These are phyloP conservation scores for Prenolepis imparis DNA, from an alignment of 2,888 invertebrate species.

Conservation along the genomic window DNA sequence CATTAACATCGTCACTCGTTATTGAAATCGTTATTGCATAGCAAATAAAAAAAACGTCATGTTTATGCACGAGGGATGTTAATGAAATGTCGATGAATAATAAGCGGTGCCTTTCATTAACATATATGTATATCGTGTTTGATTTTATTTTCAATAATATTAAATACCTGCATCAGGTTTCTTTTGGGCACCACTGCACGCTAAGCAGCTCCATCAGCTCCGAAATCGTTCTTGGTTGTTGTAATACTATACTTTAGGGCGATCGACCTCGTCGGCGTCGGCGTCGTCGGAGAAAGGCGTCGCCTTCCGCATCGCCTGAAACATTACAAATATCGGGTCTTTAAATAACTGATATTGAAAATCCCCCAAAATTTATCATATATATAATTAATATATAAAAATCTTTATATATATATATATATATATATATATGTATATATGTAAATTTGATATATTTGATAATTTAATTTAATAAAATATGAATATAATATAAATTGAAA, in stretches of 20 bases:
- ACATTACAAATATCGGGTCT: background rate
- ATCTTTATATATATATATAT: background rate
- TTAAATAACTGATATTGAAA: background rate
- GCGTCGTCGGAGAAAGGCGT: slow-evolving; percentile 18
- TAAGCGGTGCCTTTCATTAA: background rate
- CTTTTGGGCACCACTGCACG: slow-evolving; percentile 6
- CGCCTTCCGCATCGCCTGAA: background rate
- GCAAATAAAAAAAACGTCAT: background rate
- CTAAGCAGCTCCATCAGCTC: background rate
- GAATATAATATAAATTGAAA: background rate
- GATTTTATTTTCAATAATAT: background rate
- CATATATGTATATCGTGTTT: background rate
- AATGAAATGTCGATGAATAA: background rate
- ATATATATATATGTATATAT: too few relatives aligned
- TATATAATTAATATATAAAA: background rate
- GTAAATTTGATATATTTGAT: background rate
- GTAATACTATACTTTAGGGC: slow-evolving; percentile 43
- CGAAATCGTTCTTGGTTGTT: slow-evolving; percentile 22
- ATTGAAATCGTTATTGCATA: background rate
- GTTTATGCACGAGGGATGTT: background rate
- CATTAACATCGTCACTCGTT: background rate
- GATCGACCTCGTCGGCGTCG: slow-evolving; percentile 13
- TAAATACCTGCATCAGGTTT: background rate
- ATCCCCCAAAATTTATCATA: background rate
- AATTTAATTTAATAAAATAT: background rate